Base-by-base conservation (phyloP, 2,113 vertebrate genomes). In the Cathartes aura region DNA sequence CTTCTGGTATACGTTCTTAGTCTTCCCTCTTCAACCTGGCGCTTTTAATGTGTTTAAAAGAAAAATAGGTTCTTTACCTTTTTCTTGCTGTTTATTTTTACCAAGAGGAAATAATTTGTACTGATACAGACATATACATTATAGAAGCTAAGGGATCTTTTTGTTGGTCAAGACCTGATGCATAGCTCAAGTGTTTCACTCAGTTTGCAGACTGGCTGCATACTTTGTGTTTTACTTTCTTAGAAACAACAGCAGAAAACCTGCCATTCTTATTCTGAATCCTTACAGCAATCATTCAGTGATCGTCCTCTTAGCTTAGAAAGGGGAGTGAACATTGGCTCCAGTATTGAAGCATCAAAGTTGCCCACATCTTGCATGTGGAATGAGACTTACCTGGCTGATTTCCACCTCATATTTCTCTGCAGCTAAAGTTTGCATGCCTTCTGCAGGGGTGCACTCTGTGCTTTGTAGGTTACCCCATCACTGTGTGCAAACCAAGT, bases 121-220 rank as follows among this genome's bases (percentile, higher is more conserved):
- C 12, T 40, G 34, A 16, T 36, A 24, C 1, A 32, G 67, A 53
- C 13, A 13, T 55, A 36, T 2, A 15, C 0, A 0, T 48, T 52
- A 22, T 24, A 23, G 64, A 94, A 80, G 24, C 26, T 12, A 32
- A 90, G 34, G 8, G 5, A n/a, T 72, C 20, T 71, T 85, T 85
- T 40, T 32, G 4, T 64, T 30, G 34, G 15, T 50, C 26, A 70
- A 64, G 66, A 68, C 45, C 17, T 36, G 34, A 76, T 55, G 15
- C 5, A 10, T 45, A 62, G 53, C 9, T 64, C 9, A 56, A 29
- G 13, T 64, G 29, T 86, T 73, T 79, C 64, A 24, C 36, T 87
- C 8, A 9, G 20, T 38, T 63, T 80, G 15, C 26, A 56, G 55
- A 18, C 10, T 55, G 34, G 13, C 34, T 45, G 6, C 30, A 7